Evolutionary conservation across 2,797 vertebrate genomes (phyloP).

Genomic region (Pitangus sulphuratus): DNA sequence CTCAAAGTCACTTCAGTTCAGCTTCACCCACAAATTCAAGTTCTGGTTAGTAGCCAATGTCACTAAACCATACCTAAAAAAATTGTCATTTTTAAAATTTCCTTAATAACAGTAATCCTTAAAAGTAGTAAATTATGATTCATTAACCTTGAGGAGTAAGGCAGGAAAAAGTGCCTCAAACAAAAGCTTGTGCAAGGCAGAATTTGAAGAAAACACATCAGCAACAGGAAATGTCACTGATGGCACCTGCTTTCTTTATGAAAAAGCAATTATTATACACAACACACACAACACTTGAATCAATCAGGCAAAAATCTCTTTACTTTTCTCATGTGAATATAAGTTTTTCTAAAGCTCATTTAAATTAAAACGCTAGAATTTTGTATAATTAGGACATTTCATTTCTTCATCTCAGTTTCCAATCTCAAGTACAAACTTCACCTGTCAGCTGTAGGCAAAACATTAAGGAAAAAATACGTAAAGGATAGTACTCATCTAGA

Average conservation of each 20-base stretch:
- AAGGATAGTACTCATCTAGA: neutral
- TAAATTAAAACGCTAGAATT: neutral
- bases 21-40: neutral
- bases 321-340: neutral
- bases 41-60: neutral
- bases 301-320: neutral
- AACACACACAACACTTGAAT: neutral
- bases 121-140: neutral
- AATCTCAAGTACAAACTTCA: neutral
- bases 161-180: neutral
- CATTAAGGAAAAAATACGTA: neutral
- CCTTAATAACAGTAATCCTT: neutral
- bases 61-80: neutral
- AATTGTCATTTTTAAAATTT: neutral
- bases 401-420: neutral
- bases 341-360: neutral
- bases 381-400: neutral
- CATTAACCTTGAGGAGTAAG: neutral
- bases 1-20: neutral
- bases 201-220: neutral
- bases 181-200: neutral
- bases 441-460: neutral
- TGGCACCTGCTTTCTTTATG: neutral
- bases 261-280: neutral
- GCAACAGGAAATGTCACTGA: neutral